phyloP scores from a whole-genome alignment of 37 sponge, comb jelly and placozoan species.

The Lycopodina hypogea region DNA sequence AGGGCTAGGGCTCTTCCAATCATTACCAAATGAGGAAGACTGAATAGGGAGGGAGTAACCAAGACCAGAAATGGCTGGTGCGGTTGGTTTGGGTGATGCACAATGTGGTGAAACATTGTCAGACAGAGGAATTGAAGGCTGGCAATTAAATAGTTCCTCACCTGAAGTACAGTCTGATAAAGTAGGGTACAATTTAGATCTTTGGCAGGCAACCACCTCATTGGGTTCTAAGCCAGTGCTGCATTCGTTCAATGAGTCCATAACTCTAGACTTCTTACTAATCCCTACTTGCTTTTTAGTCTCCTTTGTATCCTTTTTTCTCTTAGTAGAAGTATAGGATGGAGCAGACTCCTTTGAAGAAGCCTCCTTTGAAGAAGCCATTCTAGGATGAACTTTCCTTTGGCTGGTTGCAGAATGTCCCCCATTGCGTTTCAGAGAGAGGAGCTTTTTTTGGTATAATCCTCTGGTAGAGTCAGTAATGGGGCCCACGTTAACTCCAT shows the following conservation, averaged over 20 bases:
- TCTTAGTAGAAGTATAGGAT: neutral
- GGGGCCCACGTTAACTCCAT: slow-evolving; percentile 74
- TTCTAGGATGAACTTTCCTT: neutral
- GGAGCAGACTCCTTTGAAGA: too few species aligned
- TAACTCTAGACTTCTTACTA: neutral
- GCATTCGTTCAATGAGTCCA: neutral
- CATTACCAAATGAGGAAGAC: too few species aligned
- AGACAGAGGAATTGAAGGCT: neutral
- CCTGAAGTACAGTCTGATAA: neutral
- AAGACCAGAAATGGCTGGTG: too few species aligned
- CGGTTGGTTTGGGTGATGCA: too few species aligned
- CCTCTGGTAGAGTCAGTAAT: slow-evolving; percentile 73
- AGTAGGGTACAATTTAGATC: neutral
- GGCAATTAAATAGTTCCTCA: neutral
- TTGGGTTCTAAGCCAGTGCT: neutral
- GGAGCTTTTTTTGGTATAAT: slow-evolving; percentile 58
- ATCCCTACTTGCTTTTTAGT: neutral
- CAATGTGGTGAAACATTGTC: too few species aligned
- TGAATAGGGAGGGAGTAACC: too few species aligned
- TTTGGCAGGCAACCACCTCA: neutral
- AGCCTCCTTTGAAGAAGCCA: neutral
- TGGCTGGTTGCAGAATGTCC: neutral
- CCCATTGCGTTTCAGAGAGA: neutral
- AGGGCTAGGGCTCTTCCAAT: neutral
- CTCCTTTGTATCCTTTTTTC: neutral